phyloP scores from a whole-genome alignment of 1,140 invertebrate genomes.

The Drusus annulatus region DNA sequence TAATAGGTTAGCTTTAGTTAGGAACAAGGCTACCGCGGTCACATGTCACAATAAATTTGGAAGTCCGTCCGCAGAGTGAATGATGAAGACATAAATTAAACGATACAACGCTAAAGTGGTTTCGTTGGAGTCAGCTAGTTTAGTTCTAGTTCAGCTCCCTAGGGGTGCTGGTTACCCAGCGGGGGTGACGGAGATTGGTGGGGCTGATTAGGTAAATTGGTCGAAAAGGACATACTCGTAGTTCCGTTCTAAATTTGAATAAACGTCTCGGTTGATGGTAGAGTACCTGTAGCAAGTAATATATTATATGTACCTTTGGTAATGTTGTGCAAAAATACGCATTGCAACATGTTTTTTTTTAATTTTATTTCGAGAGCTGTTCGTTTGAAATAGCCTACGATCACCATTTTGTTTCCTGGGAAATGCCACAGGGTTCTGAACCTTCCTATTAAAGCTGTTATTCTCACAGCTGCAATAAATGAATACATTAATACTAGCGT shows the following conservation, averaged over 20 bases:
- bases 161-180: constrained; percentile 34
- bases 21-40: constrained; percentile 14
- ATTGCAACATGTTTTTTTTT: no score
- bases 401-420: no score
- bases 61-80: not conserved
- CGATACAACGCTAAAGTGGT: not conserved
- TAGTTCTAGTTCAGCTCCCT: not conserved
- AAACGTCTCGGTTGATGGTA: not conserved
- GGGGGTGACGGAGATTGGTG: constrained; percentile 15
- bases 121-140: not conserved
- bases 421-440: no score
- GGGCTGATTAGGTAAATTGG: constrained; percentile 19
- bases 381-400: no score
- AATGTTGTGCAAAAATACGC: no score
- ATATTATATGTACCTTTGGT: no score
- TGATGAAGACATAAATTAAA: constrained; percentile 42
- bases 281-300: no score
- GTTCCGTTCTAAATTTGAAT: constrained; percentile 17
- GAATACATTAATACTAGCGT: no score
- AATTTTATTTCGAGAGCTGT: no score
- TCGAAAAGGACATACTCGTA: constrained; percentile 14
- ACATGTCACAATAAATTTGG: constrained; percentile 35
- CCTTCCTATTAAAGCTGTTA: no score
- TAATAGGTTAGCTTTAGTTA: not conserved
- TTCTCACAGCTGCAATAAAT: no score